Evolutionary conservation across 2,888 invertebrate species (phyloP), one percentile per base, ranked within the genome.

Genomic region (Azorinus chamasolen): DNA sequence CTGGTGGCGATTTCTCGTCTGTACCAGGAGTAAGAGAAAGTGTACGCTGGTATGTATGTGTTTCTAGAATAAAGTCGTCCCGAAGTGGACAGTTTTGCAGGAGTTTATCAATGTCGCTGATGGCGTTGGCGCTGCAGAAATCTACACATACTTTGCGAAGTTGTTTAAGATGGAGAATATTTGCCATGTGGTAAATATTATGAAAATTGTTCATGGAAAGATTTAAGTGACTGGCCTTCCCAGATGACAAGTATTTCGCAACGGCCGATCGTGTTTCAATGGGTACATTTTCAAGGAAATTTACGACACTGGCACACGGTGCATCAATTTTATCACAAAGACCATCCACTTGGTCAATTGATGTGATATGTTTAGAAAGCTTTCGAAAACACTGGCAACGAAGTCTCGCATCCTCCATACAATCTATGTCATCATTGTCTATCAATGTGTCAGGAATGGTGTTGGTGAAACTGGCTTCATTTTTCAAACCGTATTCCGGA

Each of bases 191-290:
- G 57, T 57, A 75, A 41, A 68, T 68, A 48, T 74, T 41, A 32
- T 81, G 81, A 41, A 77, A 57, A 45, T 70, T 81, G 16, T 57
- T 46, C 39, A 61, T 27, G 8, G 63, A 45, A 16, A 81, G 27
- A 8, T 63, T 25, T 2, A 74, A 53, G 5, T 77, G 55, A 22
- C 62, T 48, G 24, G 63, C 39, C 50, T 45, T 65, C 8, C 81
- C 81, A 32, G 74, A 63, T 12, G 81, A 77, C 61, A 81, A 48
- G 53, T 77, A 81, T 25, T 64, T 32, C 0, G 77, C 77, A 22
- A 81, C 55, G 14, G 46, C 57, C 8, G 68, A 59, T n/a, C 71
- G 48, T 1, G 46, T 45, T 12, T 71, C 77, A 12, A 68, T 55
- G 6, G 74, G 53, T 46, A 65, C 64, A 14, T 27, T 16, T 20